phyloP scores from a whole-genome alignment of 2,797 vertebrate genomes.

The Scarus forsteni region DNA sequence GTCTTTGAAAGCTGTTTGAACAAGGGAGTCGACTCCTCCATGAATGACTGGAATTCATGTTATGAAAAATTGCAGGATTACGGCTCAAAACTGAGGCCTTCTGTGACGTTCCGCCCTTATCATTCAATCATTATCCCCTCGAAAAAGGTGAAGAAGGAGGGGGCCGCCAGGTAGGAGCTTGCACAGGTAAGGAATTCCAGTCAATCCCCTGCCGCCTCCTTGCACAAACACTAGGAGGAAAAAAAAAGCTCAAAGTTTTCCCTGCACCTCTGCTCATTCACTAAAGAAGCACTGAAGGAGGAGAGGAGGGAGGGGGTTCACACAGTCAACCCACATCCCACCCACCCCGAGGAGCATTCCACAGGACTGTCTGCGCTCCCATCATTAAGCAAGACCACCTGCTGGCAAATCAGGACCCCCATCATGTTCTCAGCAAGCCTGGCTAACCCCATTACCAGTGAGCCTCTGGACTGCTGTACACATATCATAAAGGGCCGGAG shows the following conservation, averaged over 20 bases:
- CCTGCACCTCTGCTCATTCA: slow-evolving; percentile 50
- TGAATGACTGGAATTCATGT: slow-evolving; percentile 16
- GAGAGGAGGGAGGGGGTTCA: slow-evolving; percentile 26
- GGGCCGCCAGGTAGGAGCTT: slow-evolving; percentile 62
- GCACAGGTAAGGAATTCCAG: slow-evolving; percentile 70
- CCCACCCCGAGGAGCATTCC: slow-evolving; percentile 72
- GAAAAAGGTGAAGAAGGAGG: slow-evolving; percentile 41
- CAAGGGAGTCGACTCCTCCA: slow-evolving; percentile 6
- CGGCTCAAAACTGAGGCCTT: slow-evolving; percentile 32
- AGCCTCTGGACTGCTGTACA: slow-evolving; percentile 57
- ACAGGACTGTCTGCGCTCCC: slow-evolving; percentile 68
- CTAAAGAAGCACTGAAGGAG: slow-evolving; percentile 43
- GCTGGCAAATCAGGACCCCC: slow-evolving; percentile 76
- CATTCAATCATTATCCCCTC: slow-evolving; percentile 72
- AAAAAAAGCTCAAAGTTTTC: slow-evolving; percentile 59
- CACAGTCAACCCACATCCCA: slow-evolving; percentile 73
- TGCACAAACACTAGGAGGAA: slow-evolving; percentile 74
- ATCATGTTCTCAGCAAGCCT: slow-evolving; percentile 69
- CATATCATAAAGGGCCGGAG: slow-evolving; percentile 57
- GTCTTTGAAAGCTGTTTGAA: slow-evolving; percentile 33
- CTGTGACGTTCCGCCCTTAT: slow-evolving; percentile 49
- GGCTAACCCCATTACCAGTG: slow-evolving; percentile 65
- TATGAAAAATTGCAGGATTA: slow-evolving; percentile 28
- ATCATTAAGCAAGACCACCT: slow-evolving; percentile 82
- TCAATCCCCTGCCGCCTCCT: slow-evolving; percentile 72